Base-by-base conservation (phyloP, 2,888 invertebrate genomes). In the Lasioglossum marginatum region DNA sequence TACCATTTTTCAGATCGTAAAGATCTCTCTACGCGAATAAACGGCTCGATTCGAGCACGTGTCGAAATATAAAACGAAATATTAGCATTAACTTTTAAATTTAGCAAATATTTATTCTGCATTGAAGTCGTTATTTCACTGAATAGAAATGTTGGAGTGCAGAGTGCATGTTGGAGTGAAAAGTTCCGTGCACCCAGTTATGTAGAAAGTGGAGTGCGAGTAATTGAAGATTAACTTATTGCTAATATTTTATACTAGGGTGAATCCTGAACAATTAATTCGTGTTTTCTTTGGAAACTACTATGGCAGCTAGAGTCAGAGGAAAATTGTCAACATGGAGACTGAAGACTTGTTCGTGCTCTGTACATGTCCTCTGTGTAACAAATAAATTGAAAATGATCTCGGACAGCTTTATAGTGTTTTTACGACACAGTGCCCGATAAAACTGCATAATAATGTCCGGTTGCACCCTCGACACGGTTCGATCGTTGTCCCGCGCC, bases 401-500 rank as follows among this genome's bases (percentile, higher is more conserved):
- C 12, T 12, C 0, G 0, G n/a, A n/a, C n/a, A 27, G 12, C 1
- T 60, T 60, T n/a, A 12, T 14, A 14, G 31, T 19, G 40, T 75
- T 68, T 68, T 48, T 63, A 78, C 57, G 63, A 70, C 23, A n/a
- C 23, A n/a, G 60, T 16, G 43, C 31, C 76, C 75, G 63, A 85
- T 79, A 75, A 66, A 78, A 82, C 60, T 70, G 83, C 83, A 82
- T 82, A 82, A 83, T 85, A 52, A 23, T 66, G 45, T 85, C 84
- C 84, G 84, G 84, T 74, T 85, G 71, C 70, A 79, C 60, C 70
- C 31, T 14, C 74, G 43, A 76, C 70, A 63, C 76, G 31, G 70
- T 31, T 34, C 48, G 34, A 23, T 19, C 37, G 40, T 16, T 63
- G 14, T 57, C 45, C 43, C 48, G 31, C 75, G 34, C 71, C 37